Percentiles rank a stretch among this genome's conserved stretches.
Conservation (phyloP, 2,113 vertebrate species). For the Hippocampus guttulatus region DNA sequence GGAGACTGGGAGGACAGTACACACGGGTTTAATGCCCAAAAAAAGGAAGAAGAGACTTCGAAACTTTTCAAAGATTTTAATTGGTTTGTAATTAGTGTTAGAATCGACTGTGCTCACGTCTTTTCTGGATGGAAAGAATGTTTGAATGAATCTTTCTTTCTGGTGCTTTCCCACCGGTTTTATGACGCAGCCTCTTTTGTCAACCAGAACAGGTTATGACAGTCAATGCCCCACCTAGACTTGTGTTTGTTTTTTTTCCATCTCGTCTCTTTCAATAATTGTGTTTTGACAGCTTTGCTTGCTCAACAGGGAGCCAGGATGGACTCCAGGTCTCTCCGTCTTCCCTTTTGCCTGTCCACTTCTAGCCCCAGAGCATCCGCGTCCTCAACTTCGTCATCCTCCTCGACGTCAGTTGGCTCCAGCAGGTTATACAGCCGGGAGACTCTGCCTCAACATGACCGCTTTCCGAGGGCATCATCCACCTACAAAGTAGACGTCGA, state of each 20-base stretch:
- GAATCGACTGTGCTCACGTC: background rate
- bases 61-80: background rate
- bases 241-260: background rate
- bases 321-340: constrained; percentile 88
- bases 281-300: background rate
- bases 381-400: constrained; percentile 45
- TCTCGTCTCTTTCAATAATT: background rate
- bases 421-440: constrained; percentile 69
- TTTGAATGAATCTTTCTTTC: background rate
- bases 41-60: background rate
- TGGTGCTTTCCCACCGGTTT: background rate
- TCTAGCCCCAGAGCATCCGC: constrained; percentile 32
- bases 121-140: background rate
- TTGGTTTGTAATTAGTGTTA: background rate
- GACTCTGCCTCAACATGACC: constrained; percentile 71
- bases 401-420: constrained; percentile 43
- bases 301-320: constrained; percentile 66
- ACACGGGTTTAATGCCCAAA: background rate
- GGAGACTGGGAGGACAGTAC: background rate
- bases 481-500: constrained; percentile 80
- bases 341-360: constrained; percentile 80
- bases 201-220: constrained; percentile 1
- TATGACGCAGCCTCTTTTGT: constrained; percentile 1
- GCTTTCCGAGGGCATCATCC: constrained; percentile 75
- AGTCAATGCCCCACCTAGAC: background rate